These are phyloP conservation scores for Cheiracanthium punctorium DNA, from an alignment of 2,888 invertebrate genomes.

Conservation along the genomic window DNA sequence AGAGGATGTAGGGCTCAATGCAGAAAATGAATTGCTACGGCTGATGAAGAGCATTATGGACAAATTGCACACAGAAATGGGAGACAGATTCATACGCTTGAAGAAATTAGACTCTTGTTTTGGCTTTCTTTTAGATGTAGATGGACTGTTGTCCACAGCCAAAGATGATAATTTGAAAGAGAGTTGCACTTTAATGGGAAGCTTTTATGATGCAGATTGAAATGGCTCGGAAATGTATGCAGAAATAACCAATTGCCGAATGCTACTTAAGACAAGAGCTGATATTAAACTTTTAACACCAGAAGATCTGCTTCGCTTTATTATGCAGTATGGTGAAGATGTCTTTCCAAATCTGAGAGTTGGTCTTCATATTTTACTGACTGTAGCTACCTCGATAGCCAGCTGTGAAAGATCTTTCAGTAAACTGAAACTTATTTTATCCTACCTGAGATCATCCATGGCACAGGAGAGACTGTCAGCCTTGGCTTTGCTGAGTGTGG, in stretches of 20 bases:
- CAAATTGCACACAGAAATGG: too few species aligned
- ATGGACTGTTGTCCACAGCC: not conserved
- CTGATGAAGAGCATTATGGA: too few species aligned
- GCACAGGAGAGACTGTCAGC: not conserved
- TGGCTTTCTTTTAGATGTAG: too few species aligned
- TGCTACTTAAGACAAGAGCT: not conserved
- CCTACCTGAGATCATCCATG: not conserved
- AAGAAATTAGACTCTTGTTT: not conserved
- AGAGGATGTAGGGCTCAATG: conserved; percentile 2
- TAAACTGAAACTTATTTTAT: not conserved
- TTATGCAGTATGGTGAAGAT: not conserved
- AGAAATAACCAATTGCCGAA: not conserved
- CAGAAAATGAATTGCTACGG: conserved; percentile 14
- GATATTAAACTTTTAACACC: not conserved
- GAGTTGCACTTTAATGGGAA: not conserved
- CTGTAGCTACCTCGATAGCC: not conserved
- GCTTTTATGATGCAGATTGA: not conserved
- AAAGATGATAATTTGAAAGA: not conserved
- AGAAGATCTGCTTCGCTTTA: not conserved
- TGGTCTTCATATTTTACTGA: not conserved
- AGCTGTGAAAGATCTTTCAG: conserved; percentile 1
- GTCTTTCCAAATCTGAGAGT: not conserved
- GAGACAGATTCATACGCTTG: not conserved
- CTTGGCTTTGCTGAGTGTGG: not conserved
- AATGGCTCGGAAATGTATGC: not conserved